Percentiles rank a stretch among this genome's conserved stretches.
phyloP scores from a whole-genome alignment of 2,888 invertebrate species.

The Pammene aurita region DNA sequence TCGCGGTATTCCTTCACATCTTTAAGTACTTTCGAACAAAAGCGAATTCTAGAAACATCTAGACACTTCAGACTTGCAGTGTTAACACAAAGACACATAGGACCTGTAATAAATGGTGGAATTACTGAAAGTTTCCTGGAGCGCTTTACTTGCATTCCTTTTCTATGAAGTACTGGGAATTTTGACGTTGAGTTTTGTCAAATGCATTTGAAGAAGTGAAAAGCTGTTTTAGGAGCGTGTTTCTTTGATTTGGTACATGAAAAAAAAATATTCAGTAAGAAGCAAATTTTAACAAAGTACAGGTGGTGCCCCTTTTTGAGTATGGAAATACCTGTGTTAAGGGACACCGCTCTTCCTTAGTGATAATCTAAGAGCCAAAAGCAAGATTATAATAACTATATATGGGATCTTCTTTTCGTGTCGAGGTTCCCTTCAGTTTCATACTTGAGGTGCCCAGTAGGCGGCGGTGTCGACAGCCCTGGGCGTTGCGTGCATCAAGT shows the following conservation, averaged over 20 bases:
- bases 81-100: constrained; percentile 22
- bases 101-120: constrained; percentile 17
- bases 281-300: too few relatives aligned
- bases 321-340: too few relatives aligned
- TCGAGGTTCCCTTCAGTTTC: too few relatives aligned
- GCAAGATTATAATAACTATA: too few relatives aligned
- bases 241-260: not conserved
- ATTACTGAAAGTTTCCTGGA: constrained; percentile 16
- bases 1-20: constrained; percentile 5
- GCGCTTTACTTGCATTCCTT: constrained; percentile 7
- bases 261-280: too few relatives aligned
- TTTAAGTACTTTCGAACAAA: constrained; percentile 29
- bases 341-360: too few relatives aligned
- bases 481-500: too few relatives aligned
- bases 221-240: not conserved
- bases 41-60: constrained; percentile 24
- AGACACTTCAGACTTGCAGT: constrained; percentile 24
- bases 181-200: not conserved
- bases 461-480: too few relatives aligned
- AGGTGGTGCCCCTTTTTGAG: too few relatives aligned
- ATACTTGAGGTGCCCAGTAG: too few relatives aligned
- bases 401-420: too few relatives aligned
- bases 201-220: not conserved
- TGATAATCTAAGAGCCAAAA: too few relatives aligned
- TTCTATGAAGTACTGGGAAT: constrained; percentile 8